These are phyloP conservation scores for Capitulum mitella DNA, from an alignment of 2,888 invertebrate genomes.

Conservation along the genomic window DNA sequence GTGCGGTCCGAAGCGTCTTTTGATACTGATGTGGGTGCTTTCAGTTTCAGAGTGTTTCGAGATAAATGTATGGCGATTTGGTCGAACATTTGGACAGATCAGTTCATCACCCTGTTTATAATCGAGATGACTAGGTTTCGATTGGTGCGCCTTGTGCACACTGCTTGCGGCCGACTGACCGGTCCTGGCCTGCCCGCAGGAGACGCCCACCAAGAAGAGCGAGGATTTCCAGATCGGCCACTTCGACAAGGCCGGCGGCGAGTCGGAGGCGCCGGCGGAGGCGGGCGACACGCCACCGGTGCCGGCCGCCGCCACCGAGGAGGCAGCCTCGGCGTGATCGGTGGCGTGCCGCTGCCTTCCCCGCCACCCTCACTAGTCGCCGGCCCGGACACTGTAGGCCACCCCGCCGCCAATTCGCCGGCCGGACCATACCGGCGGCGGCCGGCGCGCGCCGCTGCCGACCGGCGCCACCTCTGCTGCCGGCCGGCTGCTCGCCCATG, in stretches of 20 bases:
- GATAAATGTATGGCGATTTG: no score
- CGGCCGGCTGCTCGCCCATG: background rate
- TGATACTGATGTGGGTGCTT: no score
- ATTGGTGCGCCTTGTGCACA: no score
- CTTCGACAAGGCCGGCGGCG: background rate
- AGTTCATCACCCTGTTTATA: no score
- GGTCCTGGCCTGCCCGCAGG: background rate
- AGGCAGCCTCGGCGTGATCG: conserved; percentile 8
- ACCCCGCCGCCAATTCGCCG: background rate
- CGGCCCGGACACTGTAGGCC: background rate
- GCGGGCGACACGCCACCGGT: background rate
- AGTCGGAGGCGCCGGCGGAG: background rate
- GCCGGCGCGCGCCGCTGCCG: background rate
- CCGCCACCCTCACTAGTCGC: background rate
- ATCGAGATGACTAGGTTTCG: no score
- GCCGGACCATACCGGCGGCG: background rate
- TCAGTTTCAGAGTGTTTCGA: no score
- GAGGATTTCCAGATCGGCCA: conserved; percentile 15
- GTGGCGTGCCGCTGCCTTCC: background rate
- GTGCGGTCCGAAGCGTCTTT: no score
- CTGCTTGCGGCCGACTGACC: no score
- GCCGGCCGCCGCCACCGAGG: background rate
- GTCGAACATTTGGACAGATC: no score
- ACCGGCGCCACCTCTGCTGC: background rate
- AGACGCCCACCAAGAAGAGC: background rate